phyloP scores from a whole-genome alignment of 2,113 vertebrate species.

The Python bivittatus region DNA sequence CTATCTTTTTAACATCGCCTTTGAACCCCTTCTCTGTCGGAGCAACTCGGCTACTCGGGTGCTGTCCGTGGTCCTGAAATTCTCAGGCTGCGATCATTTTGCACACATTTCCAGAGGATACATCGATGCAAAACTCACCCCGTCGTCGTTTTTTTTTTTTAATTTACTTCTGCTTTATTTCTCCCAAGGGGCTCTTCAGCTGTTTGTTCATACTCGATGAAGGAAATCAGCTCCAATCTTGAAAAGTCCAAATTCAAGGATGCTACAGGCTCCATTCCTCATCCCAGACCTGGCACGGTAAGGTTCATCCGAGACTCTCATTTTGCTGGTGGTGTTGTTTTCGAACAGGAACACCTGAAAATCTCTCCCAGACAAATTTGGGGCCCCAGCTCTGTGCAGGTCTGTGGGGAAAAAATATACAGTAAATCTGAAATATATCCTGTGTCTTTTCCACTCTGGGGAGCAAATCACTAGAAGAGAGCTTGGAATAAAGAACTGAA shows the following conservation, averaged over 20 bases:
- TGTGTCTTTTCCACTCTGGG: not conserved
- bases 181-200: constrained; percentile 76
- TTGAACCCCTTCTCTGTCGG: not conserved
- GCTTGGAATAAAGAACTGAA: not conserved
- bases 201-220: constrained; percentile 75
- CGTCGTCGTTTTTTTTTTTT: accelerated
- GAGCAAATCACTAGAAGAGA: not conserved
- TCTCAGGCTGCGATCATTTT: not conserved
- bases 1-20: not conserved
- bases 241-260: constrained; percentile 74
- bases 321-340: not conserved
- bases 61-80: not conserved
- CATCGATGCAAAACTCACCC: not conserved
- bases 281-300: constrained; percentile 76
- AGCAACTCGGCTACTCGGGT: not conserved
- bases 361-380: not conserved
- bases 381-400: not conserved
- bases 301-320: not conserved
- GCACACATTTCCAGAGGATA: not conserved
- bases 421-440: not conserved
- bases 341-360: not conserved
- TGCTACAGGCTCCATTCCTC: constrained; percentile 47
- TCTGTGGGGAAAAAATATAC: too few relatives aligned
- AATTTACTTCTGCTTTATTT: not conserved
- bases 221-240: constrained; percentile 71